These are phyloP conservation scores for Tenthredo livida DNA, from an alignment of 2,888 invertebrate genomes.

Conservation along the genomic window DNA sequence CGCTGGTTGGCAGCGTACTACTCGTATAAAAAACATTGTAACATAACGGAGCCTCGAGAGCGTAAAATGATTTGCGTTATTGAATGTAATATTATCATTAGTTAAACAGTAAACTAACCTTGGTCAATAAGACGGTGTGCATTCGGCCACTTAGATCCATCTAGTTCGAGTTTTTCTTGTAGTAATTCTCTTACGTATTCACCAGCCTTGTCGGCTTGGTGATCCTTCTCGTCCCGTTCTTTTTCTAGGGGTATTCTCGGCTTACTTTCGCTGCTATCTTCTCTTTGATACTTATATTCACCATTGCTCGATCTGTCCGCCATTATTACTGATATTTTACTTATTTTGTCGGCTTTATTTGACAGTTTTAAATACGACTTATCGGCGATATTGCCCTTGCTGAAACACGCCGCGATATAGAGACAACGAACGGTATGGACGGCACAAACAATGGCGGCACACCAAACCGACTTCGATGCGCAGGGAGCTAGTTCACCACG, in stretches of 20 bases:
- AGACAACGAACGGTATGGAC: conserved; percentile 45
- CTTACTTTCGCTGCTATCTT: conserved; percentile 63
- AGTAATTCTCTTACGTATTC: conserved; percentile 89
- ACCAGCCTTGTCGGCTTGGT: conserved; percentile 86
- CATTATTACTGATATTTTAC: conserved; percentile 60
- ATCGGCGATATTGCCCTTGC: conserved; percentile 22
- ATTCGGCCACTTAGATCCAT: conserved; percentile 83
- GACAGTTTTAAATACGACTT: conserved; percentile 5
- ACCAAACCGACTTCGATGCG: conserved; percentile 6
- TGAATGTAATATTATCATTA: background rate
- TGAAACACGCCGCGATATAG: conserved; percentile 39
- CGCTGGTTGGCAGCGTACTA: background rate
- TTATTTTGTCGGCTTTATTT: conserved; percentile 54
- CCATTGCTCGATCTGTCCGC: conserved; percentile 74
- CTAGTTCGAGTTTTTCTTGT: conserved; percentile 85
- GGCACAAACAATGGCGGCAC: conserved; percentile 52
- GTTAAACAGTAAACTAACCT: conserved; percentile 79
- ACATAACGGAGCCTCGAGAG: background rate
- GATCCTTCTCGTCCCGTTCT: conserved; percentile 80
- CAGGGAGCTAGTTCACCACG: conserved; percentile 13
- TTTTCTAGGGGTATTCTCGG: conserved; percentile 72
- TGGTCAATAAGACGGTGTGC: conserved; percentile 86
- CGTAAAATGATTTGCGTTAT: background rate
- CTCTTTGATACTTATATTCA: conserved; percentile 71
- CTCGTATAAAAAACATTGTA: conserved; percentile 25